phyloP scores from a whole-genome alignment of 2,797 vertebrate species.

The Poliocrania exsul region DNA sequence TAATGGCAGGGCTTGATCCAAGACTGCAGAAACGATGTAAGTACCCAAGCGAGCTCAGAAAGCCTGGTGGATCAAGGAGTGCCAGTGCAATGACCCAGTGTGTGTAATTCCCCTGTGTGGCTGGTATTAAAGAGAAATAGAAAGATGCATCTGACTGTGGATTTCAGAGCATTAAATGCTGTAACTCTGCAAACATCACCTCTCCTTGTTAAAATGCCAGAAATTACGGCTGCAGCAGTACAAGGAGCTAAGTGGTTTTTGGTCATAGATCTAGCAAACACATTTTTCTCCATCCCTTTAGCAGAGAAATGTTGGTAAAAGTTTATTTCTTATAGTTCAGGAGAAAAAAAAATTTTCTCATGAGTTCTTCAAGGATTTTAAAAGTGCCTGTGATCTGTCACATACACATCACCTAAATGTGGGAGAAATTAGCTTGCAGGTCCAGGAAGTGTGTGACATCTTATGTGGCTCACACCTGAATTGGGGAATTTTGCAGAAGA shows the following conservation, averaged over 20 bases:
- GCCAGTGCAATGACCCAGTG: constrained; percentile 57
- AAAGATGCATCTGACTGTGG: constrained; percentile 45
- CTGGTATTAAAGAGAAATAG: constrained; percentile 34
- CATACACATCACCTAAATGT: neutral
- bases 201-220: constrained; percentile 45
- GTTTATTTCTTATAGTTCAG: neutral
- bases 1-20: constrained; percentile 57
- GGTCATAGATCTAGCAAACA: constrained; percentile 8
- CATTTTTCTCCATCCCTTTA: neutral
- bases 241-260: constrained; percentile 29
- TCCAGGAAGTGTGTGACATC: neutral
- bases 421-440: neutral
- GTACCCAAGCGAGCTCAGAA: constrained; percentile 14
- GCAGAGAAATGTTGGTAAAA: neutral
- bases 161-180: constrained; percentile 36
- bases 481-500: neutral
- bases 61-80: constrained; percentile 38
- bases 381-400: neutral
- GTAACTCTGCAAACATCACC: constrained; percentile 46
- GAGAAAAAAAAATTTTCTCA: neutral
- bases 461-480: neutral
- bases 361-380: neutral
- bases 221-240: constrained; percentile 3
- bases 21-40: neutral
- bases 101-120: constrained; percentile 30